Conservation (phyloP, 2,113 vertebrate species). For the Oceanites oceanicus region DNA sequence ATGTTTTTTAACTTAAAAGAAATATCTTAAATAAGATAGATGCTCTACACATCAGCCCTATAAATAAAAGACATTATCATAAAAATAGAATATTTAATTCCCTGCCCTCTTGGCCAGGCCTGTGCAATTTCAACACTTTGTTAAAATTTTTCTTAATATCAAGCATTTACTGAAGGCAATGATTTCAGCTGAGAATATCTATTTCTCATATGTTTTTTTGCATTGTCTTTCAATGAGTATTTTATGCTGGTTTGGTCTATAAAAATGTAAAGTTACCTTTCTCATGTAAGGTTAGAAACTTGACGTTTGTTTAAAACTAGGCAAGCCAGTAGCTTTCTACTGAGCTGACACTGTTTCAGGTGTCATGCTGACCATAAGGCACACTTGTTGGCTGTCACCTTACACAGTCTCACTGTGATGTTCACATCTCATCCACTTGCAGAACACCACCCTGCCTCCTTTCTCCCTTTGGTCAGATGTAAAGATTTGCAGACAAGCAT, state of each 20-base stretch:
- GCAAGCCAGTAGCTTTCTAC: background rate
- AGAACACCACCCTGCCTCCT: background rate
- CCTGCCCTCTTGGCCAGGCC: background rate
- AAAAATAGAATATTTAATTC: background rate
- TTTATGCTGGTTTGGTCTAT: background rate
- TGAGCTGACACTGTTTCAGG: background rate
- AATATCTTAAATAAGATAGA: background rate
- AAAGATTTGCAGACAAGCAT: background rate
- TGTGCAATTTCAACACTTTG: background rate
- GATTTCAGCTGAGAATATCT: background rate
- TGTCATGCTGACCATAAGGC: background rate
- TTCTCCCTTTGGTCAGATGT: background rate
- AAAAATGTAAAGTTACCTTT: background rate
- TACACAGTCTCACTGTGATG: background rate
- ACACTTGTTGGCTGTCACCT: background rate
- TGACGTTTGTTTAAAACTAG: background rate
- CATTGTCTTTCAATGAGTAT: background rate
- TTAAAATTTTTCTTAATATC: background rate
- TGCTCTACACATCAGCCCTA: background rate
- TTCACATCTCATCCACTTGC: background rate
- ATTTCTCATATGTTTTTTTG: background rate
- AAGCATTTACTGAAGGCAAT: background rate
- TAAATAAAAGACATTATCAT: background rate
- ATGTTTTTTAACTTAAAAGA: background rate
- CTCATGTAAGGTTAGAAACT: background rate